These are phyloP conservation scores for Ceyx melanurus DNA, from an alignment of 2,113 vertebrate species.

Conservation along the genomic window DNA sequence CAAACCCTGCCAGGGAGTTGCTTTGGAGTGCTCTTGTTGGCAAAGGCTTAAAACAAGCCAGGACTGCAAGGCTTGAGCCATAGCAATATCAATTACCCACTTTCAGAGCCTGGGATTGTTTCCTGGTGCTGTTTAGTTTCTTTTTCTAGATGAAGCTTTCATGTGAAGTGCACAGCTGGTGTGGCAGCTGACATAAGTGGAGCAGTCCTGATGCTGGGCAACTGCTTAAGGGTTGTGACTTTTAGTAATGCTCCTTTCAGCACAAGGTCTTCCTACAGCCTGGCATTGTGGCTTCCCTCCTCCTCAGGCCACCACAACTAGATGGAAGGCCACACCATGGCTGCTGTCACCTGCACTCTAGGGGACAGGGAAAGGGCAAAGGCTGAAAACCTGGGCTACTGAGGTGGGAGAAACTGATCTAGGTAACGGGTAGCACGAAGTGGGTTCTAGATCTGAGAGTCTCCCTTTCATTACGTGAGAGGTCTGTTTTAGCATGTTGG, in stretches of 20 bases:
- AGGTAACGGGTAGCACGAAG: not conserved
- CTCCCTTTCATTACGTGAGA: not conserved
- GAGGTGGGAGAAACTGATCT: not conserved
- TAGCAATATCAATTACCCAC: not conserved
- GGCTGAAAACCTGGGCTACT: not conserved
- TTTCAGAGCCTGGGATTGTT: not conserved
- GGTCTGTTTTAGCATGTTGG: fast-evolving
- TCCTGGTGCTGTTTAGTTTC: not conserved
- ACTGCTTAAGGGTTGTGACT: not conserved
- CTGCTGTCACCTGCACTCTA: not conserved
- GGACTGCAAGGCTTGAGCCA: not conserved
- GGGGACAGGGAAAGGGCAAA: not conserved
- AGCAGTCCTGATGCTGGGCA: not conserved
- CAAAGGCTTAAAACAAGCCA: not conserved
- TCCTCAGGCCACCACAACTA: not conserved
- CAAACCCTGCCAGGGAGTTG: not conserved
- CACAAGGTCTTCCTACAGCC: not conserved
- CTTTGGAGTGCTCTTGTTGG: not conserved
- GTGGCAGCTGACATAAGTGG: not conserved
- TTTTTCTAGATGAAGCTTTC: not conserved
- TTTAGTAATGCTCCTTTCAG: not conserved
- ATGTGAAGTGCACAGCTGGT: not conserved
- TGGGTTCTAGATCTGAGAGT: not conserved
- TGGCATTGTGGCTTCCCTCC: not conserved
- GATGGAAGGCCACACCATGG: not conserved